Percentiles rank a stretch among this genome's conserved stretches.
Conservation (phyloP, 2,113 vertebrate species). For the Casuarius casuarius region DNA sequence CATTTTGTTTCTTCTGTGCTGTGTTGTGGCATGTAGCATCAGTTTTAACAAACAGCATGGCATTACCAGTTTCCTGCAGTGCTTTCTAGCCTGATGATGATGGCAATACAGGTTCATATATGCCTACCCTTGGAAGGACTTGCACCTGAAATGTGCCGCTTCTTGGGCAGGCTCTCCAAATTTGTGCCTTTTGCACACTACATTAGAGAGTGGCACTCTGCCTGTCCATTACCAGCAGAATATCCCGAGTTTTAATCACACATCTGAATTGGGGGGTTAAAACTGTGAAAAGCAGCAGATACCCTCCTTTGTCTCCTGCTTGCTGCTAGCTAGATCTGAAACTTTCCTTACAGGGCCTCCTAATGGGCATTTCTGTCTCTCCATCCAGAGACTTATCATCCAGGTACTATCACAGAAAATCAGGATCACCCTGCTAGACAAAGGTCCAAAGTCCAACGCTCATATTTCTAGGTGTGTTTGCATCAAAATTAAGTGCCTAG, state of each 20-base stretch:
- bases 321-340: too few species aligned
- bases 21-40: not conserved
- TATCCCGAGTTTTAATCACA: too few species aligned
- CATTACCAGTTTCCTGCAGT: not conserved
- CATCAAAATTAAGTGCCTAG: not conserved
- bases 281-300: too few species aligned
- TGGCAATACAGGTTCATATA: not conserved
- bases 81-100: not conserved
- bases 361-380: too few species aligned
- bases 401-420: not conserved
- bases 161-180: not conserved
- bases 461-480: not conserved
- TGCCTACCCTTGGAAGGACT: not conserved
- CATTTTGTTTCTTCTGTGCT: not conserved
- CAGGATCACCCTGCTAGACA: not conserved
- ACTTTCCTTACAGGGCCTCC: too few species aligned
- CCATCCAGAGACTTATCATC: too few species aligned
- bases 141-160: not conserved
- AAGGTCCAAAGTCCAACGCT: not conserved
- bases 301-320: too few species aligned
- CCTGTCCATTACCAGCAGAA: too few species aligned
- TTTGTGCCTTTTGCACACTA: too few species aligned
- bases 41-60: not conserved
- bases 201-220: too few species aligned
- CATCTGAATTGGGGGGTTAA: too few species aligned